Evolutionary conservation across 2,888 invertebrate genomes (phyloP), one percentile per base, ranked within the genome.

Genomic region (Melieria crassipennis): DNA sequence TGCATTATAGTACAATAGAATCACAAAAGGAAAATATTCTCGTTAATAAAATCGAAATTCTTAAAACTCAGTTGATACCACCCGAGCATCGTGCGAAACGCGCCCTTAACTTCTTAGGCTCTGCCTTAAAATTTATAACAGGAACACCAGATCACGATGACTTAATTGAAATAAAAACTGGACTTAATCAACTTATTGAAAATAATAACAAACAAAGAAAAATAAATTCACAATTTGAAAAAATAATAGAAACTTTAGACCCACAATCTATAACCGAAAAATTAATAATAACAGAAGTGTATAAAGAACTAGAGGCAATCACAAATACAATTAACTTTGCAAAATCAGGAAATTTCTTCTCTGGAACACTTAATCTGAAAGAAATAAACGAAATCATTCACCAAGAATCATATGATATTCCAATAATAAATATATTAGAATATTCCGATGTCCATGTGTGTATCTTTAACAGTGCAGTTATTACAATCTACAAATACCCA

Each of bases 71-170:
- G 66, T 11, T 70, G 16, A 56, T 66, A 57, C 57, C 57, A 46
- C 47, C 65, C 9, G 62, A 50, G n/a, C 50, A 69, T 66, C 61
- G 65, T 42, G 57, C 13, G 30, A 65, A 69, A 72, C 68, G 65
- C 46, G 64, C 65, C 56, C 16, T 72, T 30, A 72, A 65, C 56
- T 72, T 61, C 62, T 69, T 72, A 69, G 72, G 72, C 46, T 61
- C 69, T 48, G 65, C 61, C 10, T 56, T 72, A 55, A 69, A 72
- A 65, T 65, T 69, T 48, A 61, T 72, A 9, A 69, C 65, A 65
- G 64, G 64, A 45, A 68, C 60, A 48, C 69, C 69, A 56, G 69
- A 72, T n/a, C 65, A 65, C 50, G 56, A 72, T 16, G 72, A 72
- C 10, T 61, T 61, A 69, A 61, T 69, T 3, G 69, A 72, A 65